Evolutionary conservation across 2,797 vertebrate genomes (phyloP), one percentile per base, ranked within the genome.

Genomic region (Chelonia mydas): DNA sequence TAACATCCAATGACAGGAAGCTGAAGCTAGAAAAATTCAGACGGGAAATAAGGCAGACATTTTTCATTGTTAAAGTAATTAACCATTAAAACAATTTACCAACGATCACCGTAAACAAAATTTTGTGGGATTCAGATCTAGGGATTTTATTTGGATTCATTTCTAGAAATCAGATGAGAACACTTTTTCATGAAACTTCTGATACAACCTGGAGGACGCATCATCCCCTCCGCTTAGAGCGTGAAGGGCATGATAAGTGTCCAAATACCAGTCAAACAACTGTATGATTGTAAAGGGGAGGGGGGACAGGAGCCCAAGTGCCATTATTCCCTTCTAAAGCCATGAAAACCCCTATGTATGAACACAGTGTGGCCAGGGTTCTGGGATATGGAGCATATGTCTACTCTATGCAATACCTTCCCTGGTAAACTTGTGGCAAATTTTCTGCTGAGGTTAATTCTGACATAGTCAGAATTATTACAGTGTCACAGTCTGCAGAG

Each of bases 111-210:
- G 11, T 37, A 45, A 77, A 47, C 74, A 77, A 77, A 77, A 49
- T 28, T 17, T 7, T 3, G 19, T 5, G 45, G 19, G 6, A 81
- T 88, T 51, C 17, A 65, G 31, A 87, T 51, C 0, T 11, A 28
- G 3, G 78, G 2, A 53, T 96, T 92, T 53, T 11, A 61, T 91
- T 86, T 7, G 94, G 86, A 47, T 15, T 84, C 3, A 47, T 5
- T 83, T 91, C 8, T 78, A 86, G 23, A 90, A 87, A 91, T 37
- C 25, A 90, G 78, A 21, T 84, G 87, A 65, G 1, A 0, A 81
- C 94, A 88, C 7, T 77, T 92, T 86, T 21, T 72, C 81, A 89
- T 85, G 1, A 85, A 3, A 28, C 89, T 74, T 91, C 11, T 92
- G 88, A 5, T 21, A 45, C 16, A 31, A 25, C 4, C 5, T 51